These are phyloP conservation scores for Petaurus breviceps DNA, from an alignment of 2,113 vertebrate species.

Conservation along the genomic window DNA sequence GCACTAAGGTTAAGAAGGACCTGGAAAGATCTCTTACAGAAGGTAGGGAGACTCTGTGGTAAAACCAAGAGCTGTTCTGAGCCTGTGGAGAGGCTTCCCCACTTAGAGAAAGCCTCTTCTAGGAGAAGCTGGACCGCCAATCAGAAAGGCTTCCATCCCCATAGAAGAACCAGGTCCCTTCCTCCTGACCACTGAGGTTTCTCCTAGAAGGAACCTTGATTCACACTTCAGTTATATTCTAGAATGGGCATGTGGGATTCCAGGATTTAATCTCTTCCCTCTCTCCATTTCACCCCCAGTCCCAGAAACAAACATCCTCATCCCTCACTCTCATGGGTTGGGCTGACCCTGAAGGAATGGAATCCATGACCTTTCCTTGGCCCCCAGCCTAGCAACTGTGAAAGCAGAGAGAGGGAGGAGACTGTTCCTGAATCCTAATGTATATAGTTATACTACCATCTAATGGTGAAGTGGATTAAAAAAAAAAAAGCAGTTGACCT, in stretches of 20 bases:
- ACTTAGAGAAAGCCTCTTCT: not conserved
- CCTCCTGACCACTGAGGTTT: not conserved
- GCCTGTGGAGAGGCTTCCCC: not conserved
- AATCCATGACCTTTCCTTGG: not conserved
- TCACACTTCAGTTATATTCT: not conserved
- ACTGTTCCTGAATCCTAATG: not conserved
- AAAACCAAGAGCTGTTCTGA: not conserved
- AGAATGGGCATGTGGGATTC: not conserved
- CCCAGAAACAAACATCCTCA: not conserved
- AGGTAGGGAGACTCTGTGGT: not conserved
- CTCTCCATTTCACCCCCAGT: not conserved
- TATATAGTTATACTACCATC: conserved; percentile 66
- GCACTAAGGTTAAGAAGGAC: not conserved
- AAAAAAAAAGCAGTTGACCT: not conserved
- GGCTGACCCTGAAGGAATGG: not conserved
- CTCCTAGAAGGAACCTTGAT: not conserved
- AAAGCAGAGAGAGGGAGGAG: not conserved
- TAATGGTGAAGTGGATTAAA: conserved; percentile 64
- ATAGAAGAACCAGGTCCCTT: not conserved
- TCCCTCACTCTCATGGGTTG: not conserved
- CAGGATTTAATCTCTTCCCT: not conserved
- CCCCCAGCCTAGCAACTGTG: not conserved
- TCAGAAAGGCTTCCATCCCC: not conserved
- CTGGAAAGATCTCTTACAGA: not conserved
- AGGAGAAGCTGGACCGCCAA: not conserved